Percentiles rank a stretch among this genome's conserved stretches.
Conservation (phyloP, 2,888 invertebrate genomes). For the Oscheius sp. region DNA sequence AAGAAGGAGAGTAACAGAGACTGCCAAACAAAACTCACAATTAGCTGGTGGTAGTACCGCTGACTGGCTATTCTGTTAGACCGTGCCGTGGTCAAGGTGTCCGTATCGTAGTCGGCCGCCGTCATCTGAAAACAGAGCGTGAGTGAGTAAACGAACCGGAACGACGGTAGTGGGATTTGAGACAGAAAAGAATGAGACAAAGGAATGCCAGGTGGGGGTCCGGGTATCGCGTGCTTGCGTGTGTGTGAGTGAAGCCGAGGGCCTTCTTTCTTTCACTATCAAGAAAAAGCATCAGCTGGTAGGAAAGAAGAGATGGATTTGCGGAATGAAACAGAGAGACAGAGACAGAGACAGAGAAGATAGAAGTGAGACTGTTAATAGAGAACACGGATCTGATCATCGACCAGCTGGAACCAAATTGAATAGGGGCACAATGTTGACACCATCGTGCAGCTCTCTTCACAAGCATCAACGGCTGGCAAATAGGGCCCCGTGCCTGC, state of each 20-base stretch:
- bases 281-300: too few relatives aligned
- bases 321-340: not conserved
- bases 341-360: not conserved
- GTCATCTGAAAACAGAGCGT: not conserved
- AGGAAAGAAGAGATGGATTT: slow-evolving; percentile 28
- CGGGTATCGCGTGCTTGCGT: too few relatives aligned
- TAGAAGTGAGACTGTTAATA: not conserved
- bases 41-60: slow-evolving; percentile 52
- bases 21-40: slow-evolving; percentile 14
- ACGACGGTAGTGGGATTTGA: not conserved
- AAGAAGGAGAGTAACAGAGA: slow-evolving; percentile 18
- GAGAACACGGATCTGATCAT: not conserved
- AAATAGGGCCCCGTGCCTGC: too few relatives aligned
- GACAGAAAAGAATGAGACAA: not conserved
- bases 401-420: too few relatives aligned
- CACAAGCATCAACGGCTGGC: too few relatives aligned
- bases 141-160: not conserved
- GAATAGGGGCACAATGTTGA: too few relatives aligned
- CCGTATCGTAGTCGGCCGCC: slow-evolving; percentile 55
- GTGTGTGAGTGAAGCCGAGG: too few relatives aligned
- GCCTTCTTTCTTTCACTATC: too few relatives aligned
- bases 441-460: too few relatives aligned
- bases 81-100: slow-evolving; percentile 58
- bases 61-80: slow-evolving; percentile 60
- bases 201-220: not conserved